Evolutionary conservation across 2,113 vertebrate genomes (phyloP).

Genomic region (Centrocercus urophasianus): DNA sequence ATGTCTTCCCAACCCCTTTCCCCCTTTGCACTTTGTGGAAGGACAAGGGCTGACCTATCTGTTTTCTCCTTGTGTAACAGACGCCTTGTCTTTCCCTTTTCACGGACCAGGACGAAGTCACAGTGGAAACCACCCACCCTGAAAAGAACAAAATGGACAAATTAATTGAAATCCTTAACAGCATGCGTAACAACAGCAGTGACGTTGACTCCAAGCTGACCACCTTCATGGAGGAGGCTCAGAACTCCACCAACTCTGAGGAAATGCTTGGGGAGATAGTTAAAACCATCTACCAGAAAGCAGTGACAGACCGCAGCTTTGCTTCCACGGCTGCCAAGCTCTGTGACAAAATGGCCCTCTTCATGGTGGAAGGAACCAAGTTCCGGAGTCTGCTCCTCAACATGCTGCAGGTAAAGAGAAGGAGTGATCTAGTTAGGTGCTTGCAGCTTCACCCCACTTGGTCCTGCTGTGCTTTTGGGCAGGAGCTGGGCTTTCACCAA

Average conservation of each 20-base stretch:
- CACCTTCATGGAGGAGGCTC: conserved; percentile 97
- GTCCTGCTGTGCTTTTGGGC: not conserved
- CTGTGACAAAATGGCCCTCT: conserved; percentile 97
- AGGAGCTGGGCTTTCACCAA: not conserved
- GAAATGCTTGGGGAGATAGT: conserved; percentile 93
- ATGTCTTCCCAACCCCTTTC: not conserved
- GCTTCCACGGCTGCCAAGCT: conserved; percentile 94
- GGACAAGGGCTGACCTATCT: conserved; percentile 47
- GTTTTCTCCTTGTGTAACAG: conserved; percentile 75
- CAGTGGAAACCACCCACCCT: conserved; percentile 75
- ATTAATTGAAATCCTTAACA: conserved; percentile 93
- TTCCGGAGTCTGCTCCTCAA: conserved; percentile 97
- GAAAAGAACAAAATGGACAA: conserved; percentile 93
- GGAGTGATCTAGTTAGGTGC: not conserved
- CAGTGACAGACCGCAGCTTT: conserved; percentile 92
- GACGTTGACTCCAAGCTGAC: conserved; percentile 91
- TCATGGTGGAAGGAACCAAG: conserved; percentile 98
- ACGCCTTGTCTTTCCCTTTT: conserved; percentile 79
- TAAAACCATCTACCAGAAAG: conserved; percentile 91
- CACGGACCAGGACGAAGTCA: conserved; percentile 87
- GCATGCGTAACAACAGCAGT: conserved; percentile 95
- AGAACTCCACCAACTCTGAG: conserved; percentile 91
- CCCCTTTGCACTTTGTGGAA: conserved; percentile 41
- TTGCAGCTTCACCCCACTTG: not conserved
- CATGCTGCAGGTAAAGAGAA: conserved; percentile 91